These are phyloP conservation scores for Nicator chloris DNA, from an alignment of 2,113 vertebrate species.

Conservation along the genomic window DNA sequence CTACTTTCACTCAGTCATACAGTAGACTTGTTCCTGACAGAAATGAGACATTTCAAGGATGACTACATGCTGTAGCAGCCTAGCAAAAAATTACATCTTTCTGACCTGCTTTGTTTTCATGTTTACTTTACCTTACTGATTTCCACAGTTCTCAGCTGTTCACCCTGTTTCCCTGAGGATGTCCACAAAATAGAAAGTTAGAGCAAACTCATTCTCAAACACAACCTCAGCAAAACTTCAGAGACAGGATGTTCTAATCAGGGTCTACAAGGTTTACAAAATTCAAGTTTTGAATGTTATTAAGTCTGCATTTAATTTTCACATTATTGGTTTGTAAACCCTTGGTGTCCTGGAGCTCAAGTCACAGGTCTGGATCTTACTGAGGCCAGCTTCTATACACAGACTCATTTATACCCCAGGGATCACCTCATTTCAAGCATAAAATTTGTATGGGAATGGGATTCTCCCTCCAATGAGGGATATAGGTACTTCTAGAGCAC, in stretches of 20 bases:
- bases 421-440: background rate
- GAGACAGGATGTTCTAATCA: background rate
- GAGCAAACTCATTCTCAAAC: background rate
- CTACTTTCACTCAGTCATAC: constrained; percentile 14
- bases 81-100: constrained; percentile 37
- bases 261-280: background rate
- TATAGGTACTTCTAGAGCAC: background rate
- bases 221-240: background rate
- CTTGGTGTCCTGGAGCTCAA: background rate
- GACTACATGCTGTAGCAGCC: constrained; percentile 20
- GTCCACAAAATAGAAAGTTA: background rate
- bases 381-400: background rate
- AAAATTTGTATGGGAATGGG: background rate
- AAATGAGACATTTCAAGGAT: constrained; percentile 39
- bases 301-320: background rate
- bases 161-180: background rate
- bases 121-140: background rate
- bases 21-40: constrained; percentile 27
- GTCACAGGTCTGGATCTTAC: background rate
- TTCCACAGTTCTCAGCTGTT: background rate
- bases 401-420: background rate
- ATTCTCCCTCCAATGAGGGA: background rate
- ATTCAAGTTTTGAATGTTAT: background rate
- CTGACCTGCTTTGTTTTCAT: constrained; percentile 21
- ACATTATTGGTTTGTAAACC: background rate